A percentile compares a stretch with the other conserved stretches of the same genome.
These are phyloP conservation scores for Enteromius treurensis DNA, from an alignment of 2,797 vertebrate species.

Conservation along the genomic window DNA sequence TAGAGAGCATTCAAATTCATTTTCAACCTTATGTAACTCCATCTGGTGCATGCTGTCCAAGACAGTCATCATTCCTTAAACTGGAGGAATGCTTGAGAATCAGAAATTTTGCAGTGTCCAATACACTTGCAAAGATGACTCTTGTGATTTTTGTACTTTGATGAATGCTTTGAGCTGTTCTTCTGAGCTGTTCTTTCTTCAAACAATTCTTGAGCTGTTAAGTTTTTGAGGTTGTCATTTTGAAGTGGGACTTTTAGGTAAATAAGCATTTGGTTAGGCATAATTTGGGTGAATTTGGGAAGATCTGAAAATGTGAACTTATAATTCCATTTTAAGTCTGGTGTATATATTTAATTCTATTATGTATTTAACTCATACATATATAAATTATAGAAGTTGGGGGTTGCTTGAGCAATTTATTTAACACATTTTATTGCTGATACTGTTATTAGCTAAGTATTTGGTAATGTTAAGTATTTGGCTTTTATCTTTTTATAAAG, in stretches of 20 bases:
- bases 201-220: not conserved
- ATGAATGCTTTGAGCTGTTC: not conserved
- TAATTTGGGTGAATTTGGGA: not conserved
- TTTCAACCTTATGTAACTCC: not conserved
- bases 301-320: not conserved
- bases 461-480: not conserved
- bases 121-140: not conserved
- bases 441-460: not conserved
- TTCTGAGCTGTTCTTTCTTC: no score
- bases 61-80: not conserved
- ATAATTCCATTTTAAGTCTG: no score
- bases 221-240: not conserved
- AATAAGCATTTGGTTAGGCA: not conserved
- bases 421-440: not conserved
- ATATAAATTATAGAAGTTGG: not conserved
- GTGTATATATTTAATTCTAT: no score
- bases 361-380: not conserved
- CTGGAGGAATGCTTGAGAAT: not conserved
- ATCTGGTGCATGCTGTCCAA: not conserved
- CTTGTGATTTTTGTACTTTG: not conserved
- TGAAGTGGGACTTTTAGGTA: not conserved
- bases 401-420: not conserved
- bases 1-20: slow-evolving; percentile 9
- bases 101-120: not conserved
- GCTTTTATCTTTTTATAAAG: not conserved